Conservation (phyloP, 2,113 vertebrate genomes). For the Alexandromys fortis region DNA sequence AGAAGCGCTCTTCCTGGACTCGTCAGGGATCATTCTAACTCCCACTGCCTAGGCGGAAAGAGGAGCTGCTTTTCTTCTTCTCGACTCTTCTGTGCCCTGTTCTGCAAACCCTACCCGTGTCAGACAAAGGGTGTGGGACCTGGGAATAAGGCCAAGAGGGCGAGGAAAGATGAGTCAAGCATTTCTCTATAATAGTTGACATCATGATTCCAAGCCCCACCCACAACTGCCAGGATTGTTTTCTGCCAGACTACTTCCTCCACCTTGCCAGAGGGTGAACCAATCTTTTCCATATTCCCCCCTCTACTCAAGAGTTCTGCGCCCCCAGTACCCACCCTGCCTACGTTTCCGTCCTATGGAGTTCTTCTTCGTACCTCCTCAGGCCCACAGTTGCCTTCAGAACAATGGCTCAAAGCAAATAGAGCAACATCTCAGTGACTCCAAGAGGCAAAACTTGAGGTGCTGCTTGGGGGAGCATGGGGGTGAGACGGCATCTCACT, state of each 20-base stretch:
- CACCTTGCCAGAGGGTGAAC: neutral
- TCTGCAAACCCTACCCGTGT: slow-evolving; percentile 39
- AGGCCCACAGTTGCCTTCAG: neutral
- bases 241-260: neutral
- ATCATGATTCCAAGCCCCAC: slow-evolving; percentile 48
- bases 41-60: neutral
- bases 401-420: slow-evolving; percentile 19
- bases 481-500: neutral
- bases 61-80: neutral
- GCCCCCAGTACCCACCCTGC: neutral
- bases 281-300: neutral
- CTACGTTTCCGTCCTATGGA: neutral
- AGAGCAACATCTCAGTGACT: neutral
- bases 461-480: neutral
- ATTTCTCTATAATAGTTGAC: slow-evolving; percentile 48
- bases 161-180: slow-evolving; percentile 53
- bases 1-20: slow-evolving; percentile 38
- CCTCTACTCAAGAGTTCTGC: neutral
- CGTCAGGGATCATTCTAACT: slow-evolving; percentile 54
- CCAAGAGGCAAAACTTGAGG: neutral
- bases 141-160: slow-evolving; percentile 19
- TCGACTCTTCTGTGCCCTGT: neutral
- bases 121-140: slow-evolving; percentile 50
- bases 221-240: neutral
- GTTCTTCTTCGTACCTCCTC: neutral